phyloP scores from a whole-genome alignment of 2,888 invertebrate species.

The Capitulum mitella region DNA sequence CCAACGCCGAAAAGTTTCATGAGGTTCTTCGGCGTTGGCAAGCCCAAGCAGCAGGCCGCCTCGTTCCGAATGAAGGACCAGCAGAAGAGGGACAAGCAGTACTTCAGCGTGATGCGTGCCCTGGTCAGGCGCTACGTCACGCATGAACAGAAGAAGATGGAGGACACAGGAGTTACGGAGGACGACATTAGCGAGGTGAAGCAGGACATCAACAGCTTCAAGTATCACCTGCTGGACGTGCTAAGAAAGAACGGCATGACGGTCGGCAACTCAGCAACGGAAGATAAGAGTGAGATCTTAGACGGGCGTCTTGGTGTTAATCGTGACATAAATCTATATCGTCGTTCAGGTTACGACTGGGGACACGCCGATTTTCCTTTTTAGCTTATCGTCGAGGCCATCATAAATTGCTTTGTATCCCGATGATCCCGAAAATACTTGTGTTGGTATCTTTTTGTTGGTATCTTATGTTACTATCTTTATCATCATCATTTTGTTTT shows the following conservation, averaged over 20 bases:
- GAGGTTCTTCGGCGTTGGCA: conserved; percentile 19
- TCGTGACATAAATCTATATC: too few species aligned
- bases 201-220: conserved; percentile 89
- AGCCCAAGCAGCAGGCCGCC: not conserved
- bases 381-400: too few species aligned
- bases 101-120: conserved; percentile 71
- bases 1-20: conserved; percentile 68
- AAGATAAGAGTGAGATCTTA: conserved; percentile 30
- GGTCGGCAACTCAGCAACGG: conserved; percentile 45
- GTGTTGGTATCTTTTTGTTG: too few species aligned
- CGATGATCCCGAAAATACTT: too few species aligned
- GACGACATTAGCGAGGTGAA: conserved; percentile 97
- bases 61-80: conserved; percentile 33
- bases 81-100: conserved; percentile 32
- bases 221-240: conserved; percentile 88
- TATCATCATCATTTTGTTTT: too few species aligned
- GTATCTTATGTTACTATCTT: too few species aligned
- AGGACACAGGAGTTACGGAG: conserved; percentile 86
- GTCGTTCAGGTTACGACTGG: too few species aligned
- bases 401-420: too few species aligned
- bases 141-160: conserved; percentile 75
- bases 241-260: conserved; percentile 80
- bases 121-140: conserved; percentile 85
- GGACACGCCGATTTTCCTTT: too few species aligned
- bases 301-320: too few species aligned